Evolutionary conservation across 92 coral and sea anemone genomes (phyloP).

Genomic region (Umimayanthus kanabou): DNA sequence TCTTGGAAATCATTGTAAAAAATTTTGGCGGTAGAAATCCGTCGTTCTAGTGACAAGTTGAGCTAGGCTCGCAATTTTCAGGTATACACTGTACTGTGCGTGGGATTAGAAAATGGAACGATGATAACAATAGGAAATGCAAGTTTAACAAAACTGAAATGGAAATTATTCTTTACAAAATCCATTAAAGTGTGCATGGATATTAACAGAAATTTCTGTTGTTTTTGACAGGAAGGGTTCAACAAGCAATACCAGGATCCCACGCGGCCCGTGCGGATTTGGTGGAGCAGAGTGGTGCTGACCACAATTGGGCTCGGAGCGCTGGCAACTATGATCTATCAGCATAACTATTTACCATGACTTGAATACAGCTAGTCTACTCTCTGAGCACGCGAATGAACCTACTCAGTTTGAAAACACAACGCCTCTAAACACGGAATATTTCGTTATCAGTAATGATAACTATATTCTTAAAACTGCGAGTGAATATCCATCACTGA

Average conservation of each 20-base stretch:
- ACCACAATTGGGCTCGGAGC: slow-evolving; percentile 86
- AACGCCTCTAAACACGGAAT: not conserved
- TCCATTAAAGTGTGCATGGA: not conserved
- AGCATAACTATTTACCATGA: slow-evolving; percentile 46
- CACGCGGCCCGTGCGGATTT: slow-evolving; percentile 48
- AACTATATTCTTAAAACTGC: not conserved
- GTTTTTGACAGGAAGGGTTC: slow-evolving; percentile 68
- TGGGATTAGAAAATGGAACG: not conserved
- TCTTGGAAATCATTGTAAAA: too few species aligned
- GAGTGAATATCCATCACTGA: too few species aligned
- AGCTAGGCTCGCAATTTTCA: too few species aligned
- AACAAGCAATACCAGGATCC: slow-evolving; percentile 69
- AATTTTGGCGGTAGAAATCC: too few species aligned
- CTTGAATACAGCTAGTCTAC: too few species aligned
- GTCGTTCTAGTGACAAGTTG: too few species aligned
- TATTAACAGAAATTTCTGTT: not conserved
- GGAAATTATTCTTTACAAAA: not conserved
- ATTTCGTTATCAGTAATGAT: not conserved
- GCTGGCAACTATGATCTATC: slow-evolving; percentile 77
- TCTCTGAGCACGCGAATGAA: not conserved
- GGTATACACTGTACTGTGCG: not conserved
- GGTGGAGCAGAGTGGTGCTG: slow-evolving; percentile 73
- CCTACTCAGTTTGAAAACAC: not conserved
- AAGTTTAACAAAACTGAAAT: not conserved
- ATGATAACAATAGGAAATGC: too few species aligned